Conservation (phyloP, 2,113 vertebrate genomes). For the Lasiurus borealis region DNA sequence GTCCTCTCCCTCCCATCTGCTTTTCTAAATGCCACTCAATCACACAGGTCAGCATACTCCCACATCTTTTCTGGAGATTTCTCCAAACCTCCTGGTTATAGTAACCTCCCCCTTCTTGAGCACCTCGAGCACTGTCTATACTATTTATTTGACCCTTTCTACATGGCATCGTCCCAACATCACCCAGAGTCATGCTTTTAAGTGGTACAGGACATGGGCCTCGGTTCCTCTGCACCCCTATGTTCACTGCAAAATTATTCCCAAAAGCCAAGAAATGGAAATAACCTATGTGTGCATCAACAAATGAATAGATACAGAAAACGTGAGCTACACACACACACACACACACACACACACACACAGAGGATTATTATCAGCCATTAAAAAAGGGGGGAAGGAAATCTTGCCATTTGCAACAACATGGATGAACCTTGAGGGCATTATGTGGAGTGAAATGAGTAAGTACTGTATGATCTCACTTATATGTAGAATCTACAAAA, state of each 20-base stretch:
- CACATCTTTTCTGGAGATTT: background rate
- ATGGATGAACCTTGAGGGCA: background rate
- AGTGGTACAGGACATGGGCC: background rate
- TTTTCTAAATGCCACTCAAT: conserved; percentile 15
- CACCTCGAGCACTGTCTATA: background rate
- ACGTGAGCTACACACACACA: too few relatives aligned
- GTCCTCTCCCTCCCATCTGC: background rate
- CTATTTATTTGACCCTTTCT: background rate
- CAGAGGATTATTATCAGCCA: background rate
- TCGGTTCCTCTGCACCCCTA: background rate
- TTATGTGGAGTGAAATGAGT: background rate
- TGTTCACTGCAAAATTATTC: background rate
- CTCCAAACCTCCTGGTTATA: background rate
- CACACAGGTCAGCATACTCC: background rate
- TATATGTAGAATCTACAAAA: background rate
- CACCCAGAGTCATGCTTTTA: conserved; percentile 35
- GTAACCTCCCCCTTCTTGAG: background rate
- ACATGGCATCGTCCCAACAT: background rate
- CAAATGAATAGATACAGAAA: background rate
- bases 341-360: too few relatives aligned
- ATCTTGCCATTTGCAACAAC: background rate
- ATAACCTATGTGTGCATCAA: background rate
- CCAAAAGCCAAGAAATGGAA: background rate
- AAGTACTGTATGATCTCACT: background rate
- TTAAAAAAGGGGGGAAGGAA: background rate